Conservation (phyloP, 2,888 invertebrate genomes). For the Operophtera brumata region DNA sequence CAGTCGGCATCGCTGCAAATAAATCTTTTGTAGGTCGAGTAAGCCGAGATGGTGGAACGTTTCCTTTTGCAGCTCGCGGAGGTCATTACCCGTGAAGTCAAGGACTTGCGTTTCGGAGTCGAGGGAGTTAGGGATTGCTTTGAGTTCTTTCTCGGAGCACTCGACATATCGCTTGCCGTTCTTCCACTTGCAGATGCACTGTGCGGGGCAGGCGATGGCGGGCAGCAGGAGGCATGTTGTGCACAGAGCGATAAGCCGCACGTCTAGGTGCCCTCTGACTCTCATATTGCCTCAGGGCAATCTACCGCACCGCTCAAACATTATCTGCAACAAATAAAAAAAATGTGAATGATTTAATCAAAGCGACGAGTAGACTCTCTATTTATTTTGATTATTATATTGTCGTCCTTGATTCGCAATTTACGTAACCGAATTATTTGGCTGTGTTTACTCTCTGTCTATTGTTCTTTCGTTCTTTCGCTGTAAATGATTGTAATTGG, state of each 20-base stretch:
- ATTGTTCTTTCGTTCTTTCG: constrained; percentile 23
- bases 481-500: constrained; percentile 36
- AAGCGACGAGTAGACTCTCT: not conserved
- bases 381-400: constrained; percentile 23
- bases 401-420: constrained; percentile 23
- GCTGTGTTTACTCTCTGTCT: constrained; percentile 8
- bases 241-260: constrained; percentile 72
- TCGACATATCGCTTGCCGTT: constrained; percentile 95
- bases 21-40: constrained; percentile 93
- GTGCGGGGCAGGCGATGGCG: constrained; percentile 84
- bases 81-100: constrained; percentile 90
- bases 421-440: constrained; percentile 23
- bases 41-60: constrained; percentile 89
- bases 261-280: constrained; percentile 61
- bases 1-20: constrained; percentile 88
- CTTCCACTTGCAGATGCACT: constrained; percentile 95
- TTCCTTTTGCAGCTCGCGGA: constrained; percentile 88
- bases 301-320: constrained; percentile 48
- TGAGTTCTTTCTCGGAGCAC: constrained; percentile 89
- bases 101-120: constrained; percentile 93
- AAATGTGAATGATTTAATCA: constrained; percentile 17
- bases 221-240: constrained; percentile 70
- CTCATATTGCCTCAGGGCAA: constrained; percentile 73
- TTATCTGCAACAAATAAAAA: constrained; percentile 72
- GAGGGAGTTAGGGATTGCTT: constrained; percentile 88